Percentiles rank a stretch among this genome's conserved stretches.
These are phyloP conservation scores for Nipponia nippon DNA, from an alignment of 2,113 vertebrate genomes.

Conservation along the genomic window DNA sequence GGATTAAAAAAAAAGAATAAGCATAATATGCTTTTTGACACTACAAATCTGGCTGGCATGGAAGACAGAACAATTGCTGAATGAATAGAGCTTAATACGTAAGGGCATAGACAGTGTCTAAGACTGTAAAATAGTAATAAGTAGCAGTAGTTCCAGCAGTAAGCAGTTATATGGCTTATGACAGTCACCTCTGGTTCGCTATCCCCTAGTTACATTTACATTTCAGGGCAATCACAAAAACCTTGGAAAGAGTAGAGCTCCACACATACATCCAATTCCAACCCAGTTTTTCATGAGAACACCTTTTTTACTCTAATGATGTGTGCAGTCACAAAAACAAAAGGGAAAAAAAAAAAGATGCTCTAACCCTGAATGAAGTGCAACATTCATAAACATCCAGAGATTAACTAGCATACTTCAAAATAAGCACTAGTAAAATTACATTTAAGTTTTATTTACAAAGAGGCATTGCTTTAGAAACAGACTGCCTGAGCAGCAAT, in stretches of 20 bases:
- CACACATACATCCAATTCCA: neutral
- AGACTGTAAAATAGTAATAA: neutral
- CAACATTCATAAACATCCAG: neutral
- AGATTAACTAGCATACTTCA: neutral
- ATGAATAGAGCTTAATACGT: neutral
- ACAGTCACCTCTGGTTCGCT: neutral
- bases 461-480: neutral
- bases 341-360: neutral
- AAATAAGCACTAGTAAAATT: neutral
- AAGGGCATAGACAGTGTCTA: neutral
- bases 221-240: neutral
- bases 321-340: neutral
- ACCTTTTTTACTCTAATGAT: neutral
- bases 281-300: neutral
- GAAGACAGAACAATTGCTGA: neutral
- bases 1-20: neutral
- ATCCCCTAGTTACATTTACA: neutral
- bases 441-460: neutral
- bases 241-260: neutral
- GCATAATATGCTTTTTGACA: neutral
- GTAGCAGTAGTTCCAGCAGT: neutral
- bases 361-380: neutral
- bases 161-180: neutral
- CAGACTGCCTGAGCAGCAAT: neutral
- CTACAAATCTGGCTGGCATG: neutral